These are phyloP conservation scores for Euphydryas editha DNA, from an alignment of 2,888 invertebrate genomes.

Conservation along the genomic window DNA sequence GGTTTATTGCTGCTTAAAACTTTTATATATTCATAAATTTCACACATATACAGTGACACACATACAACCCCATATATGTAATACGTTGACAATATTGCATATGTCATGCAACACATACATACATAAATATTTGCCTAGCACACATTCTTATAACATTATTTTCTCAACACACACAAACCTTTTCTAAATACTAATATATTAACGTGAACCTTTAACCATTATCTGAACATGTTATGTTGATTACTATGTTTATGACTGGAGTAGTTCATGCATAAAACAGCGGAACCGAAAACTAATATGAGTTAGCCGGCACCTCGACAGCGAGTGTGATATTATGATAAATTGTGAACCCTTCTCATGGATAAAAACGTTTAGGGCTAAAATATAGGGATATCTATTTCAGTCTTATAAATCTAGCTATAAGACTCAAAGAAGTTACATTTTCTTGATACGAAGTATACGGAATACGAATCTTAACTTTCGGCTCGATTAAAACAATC, in stretches of 20 bases:
- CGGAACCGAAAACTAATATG: conserved; percentile 71
- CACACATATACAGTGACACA: no score
- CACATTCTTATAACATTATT: no score
- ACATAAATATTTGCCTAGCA: no score
- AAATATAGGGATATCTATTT: conserved; percentile 10
- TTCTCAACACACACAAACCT: background rate
- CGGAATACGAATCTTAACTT: no score
- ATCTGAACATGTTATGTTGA: conserved; percentile 12
- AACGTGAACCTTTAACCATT: background rate
- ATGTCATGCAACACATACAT: no score
- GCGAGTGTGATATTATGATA: conserved; percentile 75
- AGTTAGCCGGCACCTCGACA: conserved; percentile 65
- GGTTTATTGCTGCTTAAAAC: no score
- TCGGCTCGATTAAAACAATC: no score
- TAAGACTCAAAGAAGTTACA: no score
- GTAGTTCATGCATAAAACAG: conserved; percentile 69
- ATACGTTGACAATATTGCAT: no score
- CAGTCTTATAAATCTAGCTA: background rate
- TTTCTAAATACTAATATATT: background rate
- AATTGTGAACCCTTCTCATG: conserved; percentile 75
- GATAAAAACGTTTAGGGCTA: conserved; percentile 21
- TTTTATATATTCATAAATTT: no score
- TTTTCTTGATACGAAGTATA: no score
- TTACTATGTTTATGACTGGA: conserved; percentile 25
- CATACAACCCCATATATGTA: no score